Evolutionary conservation across 2,113 vertebrate species (phyloP), one percentile per base, ranked within the genome.

Genomic region (Australoheros scitulus): DNA sequence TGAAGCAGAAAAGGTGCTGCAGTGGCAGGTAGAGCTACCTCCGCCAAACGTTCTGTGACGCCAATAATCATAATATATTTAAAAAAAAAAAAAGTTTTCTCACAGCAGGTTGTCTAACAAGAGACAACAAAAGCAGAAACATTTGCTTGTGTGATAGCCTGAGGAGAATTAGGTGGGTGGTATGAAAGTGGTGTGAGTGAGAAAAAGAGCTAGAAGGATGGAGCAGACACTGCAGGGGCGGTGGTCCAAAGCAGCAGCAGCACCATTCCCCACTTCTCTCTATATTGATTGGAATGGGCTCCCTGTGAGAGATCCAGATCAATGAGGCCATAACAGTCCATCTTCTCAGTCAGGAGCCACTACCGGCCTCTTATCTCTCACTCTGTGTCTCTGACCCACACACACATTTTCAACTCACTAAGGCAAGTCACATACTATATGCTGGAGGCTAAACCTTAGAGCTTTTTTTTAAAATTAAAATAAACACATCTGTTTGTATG

Each of bases 281-380:
- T 5, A 0, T 82, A 93, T 92, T 58, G 91, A 93, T 92, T 4
- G 63, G 58, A 87, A 52, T 15, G 26, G 76, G 79, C 81, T 89
- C 87, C 88, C 80, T 68, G 86, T 65, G 86, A 89, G 92, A 88
- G 88, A 84, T 83, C 74, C 50, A 72, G 87, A 93, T 93, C 89
- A 92, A 93, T 93, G 90, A 88, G 86, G 83, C 88, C 82, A 64
- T 88, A 91, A 86, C 88, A 85, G 91, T 91, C 91, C 75, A 90
- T 92, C 90, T 92, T 92, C 89, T 84, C 87, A 86, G 90, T 83
- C 88, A 87, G 90, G 87, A 86, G 80, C 76, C 88, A 83, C 87
- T 76, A 60, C 74, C 52, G 22, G 76, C 84, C 87, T 87, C 86
- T 83, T 87, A 88, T 86, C 90, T 81, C 79, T 76, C 56, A 76